Percentiles rank a stretch among this genome's conserved stretches.
Evolutionary conservation across 2,113 vertebrate genomes (phyloP).

Genomic region (Phylloscopus trochilus): DNA sequence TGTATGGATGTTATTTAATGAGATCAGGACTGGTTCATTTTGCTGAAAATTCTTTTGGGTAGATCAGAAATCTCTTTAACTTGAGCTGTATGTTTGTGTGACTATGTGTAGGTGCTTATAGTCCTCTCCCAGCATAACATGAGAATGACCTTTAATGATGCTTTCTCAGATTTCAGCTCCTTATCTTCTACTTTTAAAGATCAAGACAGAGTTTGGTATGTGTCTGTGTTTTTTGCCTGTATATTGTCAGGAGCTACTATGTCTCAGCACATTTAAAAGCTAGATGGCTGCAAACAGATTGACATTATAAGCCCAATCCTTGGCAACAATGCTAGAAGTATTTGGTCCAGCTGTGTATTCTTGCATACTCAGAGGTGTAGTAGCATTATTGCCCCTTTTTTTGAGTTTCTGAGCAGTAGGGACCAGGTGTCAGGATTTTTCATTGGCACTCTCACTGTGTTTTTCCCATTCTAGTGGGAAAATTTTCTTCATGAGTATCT

Average conservation of each 20-base stretch:
- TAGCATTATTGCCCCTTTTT: not conserved
- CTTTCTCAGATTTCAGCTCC: not conserved
- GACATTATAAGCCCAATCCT: not conserved
- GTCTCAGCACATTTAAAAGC: not conserved
- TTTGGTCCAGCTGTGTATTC: not conserved
- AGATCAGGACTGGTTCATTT: not conserved
- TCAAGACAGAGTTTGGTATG: not conserved
- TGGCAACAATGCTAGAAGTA: not conserved
- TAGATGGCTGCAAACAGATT: not conserved
- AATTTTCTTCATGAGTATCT: not conserved
- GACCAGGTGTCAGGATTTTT: not conserved
- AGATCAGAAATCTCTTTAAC: not conserved
- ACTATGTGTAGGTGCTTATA: not conserved
- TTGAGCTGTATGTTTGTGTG: not conserved
- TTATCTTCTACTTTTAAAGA: not conserved
- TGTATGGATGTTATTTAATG: not conserved
- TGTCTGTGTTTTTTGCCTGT: not conserved
- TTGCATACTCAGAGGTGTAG: not conserved
- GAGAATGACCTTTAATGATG: not conserved
- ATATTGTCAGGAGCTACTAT: not conserved
- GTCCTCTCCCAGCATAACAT: not conserved
- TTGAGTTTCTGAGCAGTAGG: not conserved
- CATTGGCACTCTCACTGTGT: not conserved
- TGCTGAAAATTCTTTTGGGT: not conserved
- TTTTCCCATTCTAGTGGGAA: not conserved